A percentile compares a stretch with the other conserved stretches of the same genome.
phyloP scores from a whole-genome alignment of 2,113 vertebrate species.

The Ageneiosus marmoratus region DNA sequence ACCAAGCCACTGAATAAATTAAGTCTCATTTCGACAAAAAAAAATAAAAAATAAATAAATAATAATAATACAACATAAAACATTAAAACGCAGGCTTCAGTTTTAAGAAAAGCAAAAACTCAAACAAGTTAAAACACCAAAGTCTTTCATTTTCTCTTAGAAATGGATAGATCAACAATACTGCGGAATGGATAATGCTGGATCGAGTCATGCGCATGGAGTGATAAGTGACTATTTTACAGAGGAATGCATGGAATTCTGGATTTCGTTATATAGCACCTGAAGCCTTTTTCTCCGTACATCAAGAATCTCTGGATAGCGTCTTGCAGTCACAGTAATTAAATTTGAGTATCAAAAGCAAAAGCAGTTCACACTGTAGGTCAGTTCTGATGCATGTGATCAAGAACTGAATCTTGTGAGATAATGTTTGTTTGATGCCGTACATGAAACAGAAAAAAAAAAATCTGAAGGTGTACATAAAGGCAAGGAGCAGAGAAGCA shows the following conservation, averaged over 20 bases:
- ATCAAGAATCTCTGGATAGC: slow-evolving; percentile 17
- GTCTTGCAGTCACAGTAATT: background rate
- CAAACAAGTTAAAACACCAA: slow-evolving; percentile 47
- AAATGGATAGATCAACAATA: slow-evolving; percentile 19
- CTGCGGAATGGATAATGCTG: slow-evolving; percentile 43
- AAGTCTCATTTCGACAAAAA: slow-evolving; percentile 72
- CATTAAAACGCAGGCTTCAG: slow-evolving; percentile 19
- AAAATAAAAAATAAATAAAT: slow-evolving; percentile 65
- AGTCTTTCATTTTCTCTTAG: slow-evolving; percentile 15
- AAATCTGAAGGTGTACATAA: slow-evolving; percentile 35
- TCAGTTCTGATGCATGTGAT: slow-evolving; percentile 5
- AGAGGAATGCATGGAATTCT: slow-evolving; percentile 8
- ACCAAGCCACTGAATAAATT: slow-evolving; percentile 81
- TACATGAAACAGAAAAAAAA: slow-evolving; percentile 7
- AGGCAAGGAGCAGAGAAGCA: background rate
- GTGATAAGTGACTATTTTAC: slow-evolving; percentile 34
- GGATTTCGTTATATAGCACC: background rate
- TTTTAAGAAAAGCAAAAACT: slow-evolving; percentile 14
- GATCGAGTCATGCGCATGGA: slow-evolving; percentile 37
- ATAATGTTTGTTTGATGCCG: slow-evolving; percentile 3
- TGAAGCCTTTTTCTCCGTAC: slow-evolving; percentile 8
- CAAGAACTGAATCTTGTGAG: background rate
- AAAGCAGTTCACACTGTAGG: slow-evolving; percentile 2
- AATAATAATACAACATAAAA: slow-evolving; percentile 51
- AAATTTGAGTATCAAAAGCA: slow-evolving; percentile 14